phyloP scores from a whole-genome alignment of 1,140 invertebrate genomes.

The Nomia melanderi region DNA sequence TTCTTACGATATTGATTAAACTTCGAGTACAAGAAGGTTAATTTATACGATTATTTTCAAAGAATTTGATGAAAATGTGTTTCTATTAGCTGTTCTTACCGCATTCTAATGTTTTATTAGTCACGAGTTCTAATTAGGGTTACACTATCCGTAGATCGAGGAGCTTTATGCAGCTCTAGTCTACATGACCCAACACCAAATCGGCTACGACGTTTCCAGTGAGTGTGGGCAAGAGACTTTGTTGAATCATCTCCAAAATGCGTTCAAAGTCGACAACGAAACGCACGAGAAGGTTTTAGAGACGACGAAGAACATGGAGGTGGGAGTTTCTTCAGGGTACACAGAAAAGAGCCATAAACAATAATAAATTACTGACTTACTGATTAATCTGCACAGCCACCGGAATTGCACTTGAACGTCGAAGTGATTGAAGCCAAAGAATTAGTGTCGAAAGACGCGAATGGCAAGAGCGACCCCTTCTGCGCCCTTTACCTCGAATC shows the following conservation, averaged over 20 bases:
- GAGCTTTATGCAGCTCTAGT: conserved; percentile 95
- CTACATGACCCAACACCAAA: conserved; percentile 96
- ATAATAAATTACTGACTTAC: background rate
- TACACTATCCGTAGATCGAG: conserved; percentile 90
- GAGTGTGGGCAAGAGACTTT: conserved; percentile 87
- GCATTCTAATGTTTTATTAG: no score
- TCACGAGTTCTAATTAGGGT: background rate
- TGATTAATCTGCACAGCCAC: conserved; percentile 83
- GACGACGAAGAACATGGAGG: conserved; percentile 87
- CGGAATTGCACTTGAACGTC: conserved; percentile 95
- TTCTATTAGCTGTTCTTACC: no score
- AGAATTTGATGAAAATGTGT: conserved; percentile 7
- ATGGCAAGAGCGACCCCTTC: conserved; percentile 97
- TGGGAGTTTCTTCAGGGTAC: conserved; percentile 52
- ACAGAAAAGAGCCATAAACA: background rate
- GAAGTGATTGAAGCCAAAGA: conserved; percentile 96
- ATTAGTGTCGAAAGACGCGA: conserved; percentile 96
- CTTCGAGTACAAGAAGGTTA: no score
- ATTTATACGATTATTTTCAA: no score
- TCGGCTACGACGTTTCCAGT: conserved; percentile 88
- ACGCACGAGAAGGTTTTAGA: conserved; percentile 87
- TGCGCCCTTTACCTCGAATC: conserved; percentile 91
- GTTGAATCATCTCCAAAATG: conserved; percentile 92
- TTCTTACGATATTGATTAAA: no score
- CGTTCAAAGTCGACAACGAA: conserved; percentile 91